These are phyloP conservation scores for Halocynthia aurantium DNA, from an alignment of 23 tunicate genomes.

Conservation along the genomic window DNA sequence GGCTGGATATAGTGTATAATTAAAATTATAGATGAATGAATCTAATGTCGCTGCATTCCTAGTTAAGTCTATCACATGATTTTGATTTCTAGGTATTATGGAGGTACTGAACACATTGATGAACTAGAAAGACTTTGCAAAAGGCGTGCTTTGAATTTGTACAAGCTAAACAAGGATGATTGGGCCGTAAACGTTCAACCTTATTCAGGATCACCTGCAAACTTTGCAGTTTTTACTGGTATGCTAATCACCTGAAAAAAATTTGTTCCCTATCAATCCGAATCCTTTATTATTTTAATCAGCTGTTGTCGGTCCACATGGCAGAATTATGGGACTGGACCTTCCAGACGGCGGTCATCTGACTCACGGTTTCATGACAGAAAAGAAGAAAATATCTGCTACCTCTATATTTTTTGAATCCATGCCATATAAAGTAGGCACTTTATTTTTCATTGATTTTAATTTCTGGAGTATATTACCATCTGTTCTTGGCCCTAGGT, in stretches of 20 bases:
- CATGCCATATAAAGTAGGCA: constrained; percentile 94
- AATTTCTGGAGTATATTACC: neutral
- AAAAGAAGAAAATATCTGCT: constrained; percentile 91
- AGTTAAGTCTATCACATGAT: neutral
- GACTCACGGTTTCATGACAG: constrained; percentile 99
- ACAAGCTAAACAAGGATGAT: constrained; percentile 43
- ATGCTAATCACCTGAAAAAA: neutral
- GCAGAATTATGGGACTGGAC: constrained; percentile 98
- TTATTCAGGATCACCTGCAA: constrained; percentile 98
- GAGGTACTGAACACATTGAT: constrained; percentile 95
- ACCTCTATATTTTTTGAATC: constrained; percentile 99
- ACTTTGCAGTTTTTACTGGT: constrained; percentile 99
- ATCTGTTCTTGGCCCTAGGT: constrained; percentile 29
- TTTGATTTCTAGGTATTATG: constrained; percentile 62
- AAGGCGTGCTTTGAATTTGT: constrained; percentile 85
- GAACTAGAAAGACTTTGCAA: constrained; percentile 72
- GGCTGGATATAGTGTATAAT: no score
- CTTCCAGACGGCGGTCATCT: constrained; percentile 99
- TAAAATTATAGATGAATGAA: no score
- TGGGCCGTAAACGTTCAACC: constrained; percentile 99
- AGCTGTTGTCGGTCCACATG: constrained; percentile 92
- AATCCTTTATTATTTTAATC: neutral
- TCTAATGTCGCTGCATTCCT: no score
- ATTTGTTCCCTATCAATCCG: neutral
- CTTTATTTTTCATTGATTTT: neutral